Evolutionary conservation across 2,113 vertebrate species (phyloP), one percentile per base, ranked within the genome.

Genomic region (Ageneiosus marmoratus): DNA sequence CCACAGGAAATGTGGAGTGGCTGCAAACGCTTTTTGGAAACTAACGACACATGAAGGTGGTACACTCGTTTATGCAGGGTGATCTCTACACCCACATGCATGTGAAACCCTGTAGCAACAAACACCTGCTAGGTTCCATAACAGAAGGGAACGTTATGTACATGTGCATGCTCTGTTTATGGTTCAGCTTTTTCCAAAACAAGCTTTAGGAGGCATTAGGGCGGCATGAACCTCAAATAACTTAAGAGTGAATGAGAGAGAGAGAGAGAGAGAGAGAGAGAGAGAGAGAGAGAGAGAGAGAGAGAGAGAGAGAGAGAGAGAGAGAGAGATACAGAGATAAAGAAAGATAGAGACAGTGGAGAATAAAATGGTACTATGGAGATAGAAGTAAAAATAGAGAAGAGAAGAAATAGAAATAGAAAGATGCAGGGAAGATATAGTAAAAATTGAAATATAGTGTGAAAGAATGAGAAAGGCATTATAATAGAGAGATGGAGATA

Each of bases 141-240:
- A 27, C 9, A 5, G 78, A 90, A 91, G 84, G 86, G 88, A 91
- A 82, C 60, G 56, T 41, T 79, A 91, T 92, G 83, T 90, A 93
- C 90, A 88, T 88, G 89, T 89, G 89, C 92, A 92, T 92, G 91
- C 90, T 88, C 13, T 80, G 24, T 75, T 80, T 87, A 84, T 75
- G 72, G 65, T 88, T 86, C 73, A 86, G 79, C 77, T 86, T 82
- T 87, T 80, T 69, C 73, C 24, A 12, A 69, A 29, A 3, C 24
- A 92, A 91, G 50, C 89, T 90, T 90, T 90, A 90, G 86, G 90
- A 91, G 62, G 12, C 53, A 73, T 50, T 50, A 80, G 53, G 37
- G 62, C 18, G 10, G 37, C 37, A 55, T 22, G 62, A 50, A 51
- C 46, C 20, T 51, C 13, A 15, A 79, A 53, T 75, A 82, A 29